Conservation (phyloP, 1,140 invertebrate genomes). For the Zaprionus africanus region DNA sequence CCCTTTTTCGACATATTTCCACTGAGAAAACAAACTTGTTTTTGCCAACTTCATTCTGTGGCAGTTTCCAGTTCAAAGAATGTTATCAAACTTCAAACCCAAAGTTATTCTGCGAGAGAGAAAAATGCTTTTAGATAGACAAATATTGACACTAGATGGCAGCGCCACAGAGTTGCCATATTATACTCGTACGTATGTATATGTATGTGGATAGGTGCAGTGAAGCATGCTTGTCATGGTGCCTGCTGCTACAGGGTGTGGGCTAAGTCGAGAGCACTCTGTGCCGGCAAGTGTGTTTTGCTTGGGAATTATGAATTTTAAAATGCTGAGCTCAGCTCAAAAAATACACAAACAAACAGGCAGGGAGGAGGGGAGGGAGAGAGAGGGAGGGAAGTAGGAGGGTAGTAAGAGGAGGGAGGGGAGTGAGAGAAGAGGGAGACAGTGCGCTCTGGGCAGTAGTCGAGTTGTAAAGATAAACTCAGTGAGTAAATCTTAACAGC, state of each 20-base stretch:
- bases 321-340: conserved; percentile 24
- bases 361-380: not conserved
- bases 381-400: no score
- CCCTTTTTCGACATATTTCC: not conserved
- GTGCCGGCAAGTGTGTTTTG: not conserved
- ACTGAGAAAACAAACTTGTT: not conserved
- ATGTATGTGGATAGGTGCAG: no score
- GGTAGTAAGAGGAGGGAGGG: not conserved
- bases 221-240: not conserved
- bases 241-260: conserved; percentile 13
- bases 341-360: not conserved
- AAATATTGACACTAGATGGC: conserved; percentile 27
- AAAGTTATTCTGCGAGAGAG: not conserved
- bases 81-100: not conserved
- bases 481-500: conserved; percentile 52
- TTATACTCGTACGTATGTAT: no score
- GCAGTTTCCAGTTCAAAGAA: not conserved
- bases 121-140: conserved; percentile 6
- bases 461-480: conserved; percentile 8
- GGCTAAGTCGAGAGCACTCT: conserved; percentile 3
- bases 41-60: not conserved
- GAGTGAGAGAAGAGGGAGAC: not conserved
- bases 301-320: conserved; percentile 60
- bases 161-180: not conserved
- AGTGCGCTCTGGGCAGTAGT: no score